Evolutionary conservation across 2,888 invertebrate genomes (phyloP).

Genomic region (Rhaphigaster nebulosa): DNA sequence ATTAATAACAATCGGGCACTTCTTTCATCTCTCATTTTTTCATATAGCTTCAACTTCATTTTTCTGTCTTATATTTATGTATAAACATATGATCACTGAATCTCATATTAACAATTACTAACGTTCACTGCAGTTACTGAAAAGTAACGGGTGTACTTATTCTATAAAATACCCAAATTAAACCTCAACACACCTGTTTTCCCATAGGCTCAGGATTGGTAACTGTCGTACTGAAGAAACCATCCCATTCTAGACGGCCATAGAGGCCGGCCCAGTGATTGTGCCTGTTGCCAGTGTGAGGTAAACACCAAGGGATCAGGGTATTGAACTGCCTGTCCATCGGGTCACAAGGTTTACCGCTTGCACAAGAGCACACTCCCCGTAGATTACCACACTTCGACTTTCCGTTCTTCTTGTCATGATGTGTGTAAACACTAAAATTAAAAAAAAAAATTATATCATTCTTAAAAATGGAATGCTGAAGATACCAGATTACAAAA

Average conservation of each 20-base stretch:
- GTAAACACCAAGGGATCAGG: conserved; percentile 89
- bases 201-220: conserved; percentile 93
- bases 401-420: conserved; percentile 72
- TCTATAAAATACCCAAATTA: too few relatives aligned
- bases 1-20: too few relatives aligned
- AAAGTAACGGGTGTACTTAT: too few relatives aligned
- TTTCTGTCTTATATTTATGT: too few relatives aligned
- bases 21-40: too few relatives aligned
- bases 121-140: too few relatives aligned
- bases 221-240: conserved; percentile 87
- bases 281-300: conserved; percentile 88
- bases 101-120: too few relatives aligned
- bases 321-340: conserved; percentile 85
- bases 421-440: conserved; percentile 72
- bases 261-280: conserved; percentile 91
- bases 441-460: background rate
- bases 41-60: too few relatives aligned
- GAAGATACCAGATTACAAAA: background rate
- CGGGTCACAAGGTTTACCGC: conserved; percentile 76
- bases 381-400: conserved; percentile 72
- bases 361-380: conserved; percentile 85
- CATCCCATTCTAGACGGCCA: conserved; percentile 84
- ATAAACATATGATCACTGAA: too few relatives aligned
- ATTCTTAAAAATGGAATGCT: background rate
- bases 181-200: conserved; percentile 76